Evolutionary conservation across 1,140 invertebrate genomes (phyloP).

Genomic region (Onthophagus taurus): DNA sequence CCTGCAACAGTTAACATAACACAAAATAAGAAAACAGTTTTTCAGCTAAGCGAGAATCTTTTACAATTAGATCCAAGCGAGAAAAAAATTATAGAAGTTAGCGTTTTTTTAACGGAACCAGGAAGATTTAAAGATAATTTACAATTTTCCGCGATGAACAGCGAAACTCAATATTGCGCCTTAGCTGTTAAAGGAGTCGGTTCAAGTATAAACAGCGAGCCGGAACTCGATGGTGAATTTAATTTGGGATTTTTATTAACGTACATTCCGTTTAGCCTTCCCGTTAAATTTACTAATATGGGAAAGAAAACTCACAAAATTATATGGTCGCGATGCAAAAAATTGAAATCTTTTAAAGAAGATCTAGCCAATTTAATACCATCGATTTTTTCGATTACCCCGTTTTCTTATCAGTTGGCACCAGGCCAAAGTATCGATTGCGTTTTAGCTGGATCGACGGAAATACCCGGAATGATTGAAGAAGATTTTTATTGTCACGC

Average conservation of each 20-base stretch:
- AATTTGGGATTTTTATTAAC: conserved; percentile 36
- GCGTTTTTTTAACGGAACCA: conserved; percentile 29
- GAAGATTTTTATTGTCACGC: conserved; percentile 28
- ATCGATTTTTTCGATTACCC: conserved; percentile 22
- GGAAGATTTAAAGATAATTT: conserved; percentile 33
- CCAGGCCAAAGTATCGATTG: conserved; percentile 14
- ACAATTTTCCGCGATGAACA: conserved; percentile 27
- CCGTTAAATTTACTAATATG: conserved; percentile 36
- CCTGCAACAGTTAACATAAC: conserved; percentile 29
- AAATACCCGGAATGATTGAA: conserved; percentile 14
- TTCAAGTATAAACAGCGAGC: conserved; percentile 35
- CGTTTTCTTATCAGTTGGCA: conserved; percentile 21
- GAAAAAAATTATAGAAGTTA: conserved; percentile 25
- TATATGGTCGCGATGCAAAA: conserved; percentile 23
- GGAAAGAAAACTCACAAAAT: conserved; percentile 33
- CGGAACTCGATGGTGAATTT: conserved; percentile 36
- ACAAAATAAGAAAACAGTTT: conserved; percentile 11
- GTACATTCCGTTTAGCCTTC: conserved; percentile 26
- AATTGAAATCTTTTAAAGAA: conserved; percentile 18
- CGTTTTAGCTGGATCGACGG: conserved; percentile 19
- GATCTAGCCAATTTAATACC: conserved; percentile 16
- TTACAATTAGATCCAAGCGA: conserved; percentile 24
- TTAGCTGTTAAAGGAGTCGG: conserved; percentile 36
- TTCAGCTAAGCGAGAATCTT: conserved; percentile 4
- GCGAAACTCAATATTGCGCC: conserved; percentile 18